These are phyloP conservation scores for Danio choprae DNA, from an alignment of 2,797 vertebrate genomes.

Conservation along the genomic window DNA sequence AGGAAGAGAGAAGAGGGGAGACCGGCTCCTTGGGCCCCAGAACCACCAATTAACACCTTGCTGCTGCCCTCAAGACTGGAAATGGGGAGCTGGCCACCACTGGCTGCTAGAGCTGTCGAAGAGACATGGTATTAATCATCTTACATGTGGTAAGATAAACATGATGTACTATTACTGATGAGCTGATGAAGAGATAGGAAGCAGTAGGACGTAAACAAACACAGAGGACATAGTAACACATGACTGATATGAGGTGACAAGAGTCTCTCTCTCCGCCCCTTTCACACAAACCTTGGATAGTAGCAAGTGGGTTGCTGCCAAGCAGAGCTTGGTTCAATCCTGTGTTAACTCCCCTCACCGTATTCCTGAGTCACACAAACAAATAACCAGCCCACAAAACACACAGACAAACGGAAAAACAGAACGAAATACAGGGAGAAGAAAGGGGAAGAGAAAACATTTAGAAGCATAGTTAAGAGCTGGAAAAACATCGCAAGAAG, in stretches of 20 bases:
- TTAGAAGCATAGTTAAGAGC: conserved; percentile 26
- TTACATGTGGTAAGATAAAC: background rate
- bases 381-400: conserved; percentile 32
- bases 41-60: conserved; percentile 85
- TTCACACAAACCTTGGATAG: conserved; percentile 91
- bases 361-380: conserved; percentile 81
- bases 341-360: conserved; percentile 93
- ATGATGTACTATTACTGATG: background rate
- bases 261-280: conserved; percentile 30
- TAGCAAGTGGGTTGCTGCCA: conserved; percentile 92
- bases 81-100: conserved; percentile 94
- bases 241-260: conserved; percentile 38
- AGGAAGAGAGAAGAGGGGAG: conserved; percentile 90
- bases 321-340: conserved; percentile 93
- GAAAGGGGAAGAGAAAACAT: conserved; percentile 24
- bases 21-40: conserved; percentile 79
- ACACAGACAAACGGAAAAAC: conserved; percentile 27
- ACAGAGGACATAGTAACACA: conserved; percentile 47
- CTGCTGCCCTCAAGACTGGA: conserved; percentile 91
- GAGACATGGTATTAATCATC: conserved; percentile 25
- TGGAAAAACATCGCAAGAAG: conserved; percentile 10
- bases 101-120: conserved; percentile 88
- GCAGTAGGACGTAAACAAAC: conserved; percentile 46
- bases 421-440: conserved; percentile 30
- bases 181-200: conserved; percentile 20